phyloP scores from a whole-genome alignment of 2,888 invertebrate species.

The Congeria kusceri region DNA sequence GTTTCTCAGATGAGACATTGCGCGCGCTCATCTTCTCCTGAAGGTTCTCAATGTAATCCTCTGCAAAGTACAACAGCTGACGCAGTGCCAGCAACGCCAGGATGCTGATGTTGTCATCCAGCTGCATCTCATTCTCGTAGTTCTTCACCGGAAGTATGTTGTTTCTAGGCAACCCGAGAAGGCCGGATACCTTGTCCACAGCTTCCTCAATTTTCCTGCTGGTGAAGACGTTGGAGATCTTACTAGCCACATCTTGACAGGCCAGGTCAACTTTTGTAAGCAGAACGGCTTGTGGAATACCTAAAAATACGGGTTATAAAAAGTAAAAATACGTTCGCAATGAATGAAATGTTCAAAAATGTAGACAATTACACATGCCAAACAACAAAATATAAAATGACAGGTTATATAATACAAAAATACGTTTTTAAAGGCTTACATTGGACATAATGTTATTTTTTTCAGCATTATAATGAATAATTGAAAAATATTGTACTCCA shows the following conservation, averaged over 20 bases:
- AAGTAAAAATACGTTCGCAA: too few species aligned
- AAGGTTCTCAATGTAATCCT: conserved; percentile 4
- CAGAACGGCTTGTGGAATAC: background rate
- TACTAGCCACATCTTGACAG: background rate
- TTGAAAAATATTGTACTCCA: too few species aligned
- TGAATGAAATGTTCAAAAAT: too few species aligned
- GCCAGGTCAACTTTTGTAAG: conserved; percentile 1
- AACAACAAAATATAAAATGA: too few species aligned
- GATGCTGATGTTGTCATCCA: background rate
- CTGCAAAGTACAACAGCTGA: background rate
- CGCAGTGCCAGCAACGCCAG: conserved; percentile 1
- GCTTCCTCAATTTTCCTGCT: background rate
- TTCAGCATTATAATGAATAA: too few species aligned
- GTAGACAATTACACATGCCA: too few species aligned
- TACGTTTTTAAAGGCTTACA: too few species aligned
- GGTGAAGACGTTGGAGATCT: background rate
- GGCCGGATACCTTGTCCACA: background rate
- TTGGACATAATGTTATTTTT: too few species aligned
- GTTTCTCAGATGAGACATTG: too few species aligned
- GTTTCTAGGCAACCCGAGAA: conserved; percentile 1
- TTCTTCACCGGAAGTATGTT: background rate
- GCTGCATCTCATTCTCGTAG: background rate
- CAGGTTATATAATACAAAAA: too few species aligned
- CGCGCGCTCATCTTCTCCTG: too few species aligned
- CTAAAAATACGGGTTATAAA: background rate